A percentile compares a stretch with the other conserved stretches of the same genome.
phyloP scores from a whole-genome alignment of 2,888 invertebrate genomes.

The Diarsia mendica region DNA sequence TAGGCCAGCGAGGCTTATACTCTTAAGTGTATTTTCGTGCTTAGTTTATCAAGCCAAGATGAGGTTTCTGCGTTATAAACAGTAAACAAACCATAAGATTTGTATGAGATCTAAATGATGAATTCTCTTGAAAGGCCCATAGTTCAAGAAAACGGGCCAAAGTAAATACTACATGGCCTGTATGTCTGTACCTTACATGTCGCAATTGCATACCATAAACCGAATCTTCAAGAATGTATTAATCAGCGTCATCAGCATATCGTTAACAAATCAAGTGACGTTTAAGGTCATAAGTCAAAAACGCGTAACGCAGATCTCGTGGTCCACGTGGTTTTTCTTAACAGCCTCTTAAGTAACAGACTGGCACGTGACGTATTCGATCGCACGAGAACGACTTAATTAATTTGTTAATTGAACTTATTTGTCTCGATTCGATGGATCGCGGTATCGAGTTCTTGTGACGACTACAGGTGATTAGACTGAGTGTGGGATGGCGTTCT shows the following conservation, averaged over 20 bases:
- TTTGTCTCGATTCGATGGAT: constrained; percentile 41
- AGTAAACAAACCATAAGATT: neutral
- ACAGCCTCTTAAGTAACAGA: constrained; percentile 16
- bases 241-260: neutral
- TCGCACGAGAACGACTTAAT: constrained; percentile 55
- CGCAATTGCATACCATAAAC: neutral
- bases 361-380: constrained; percentile 50
- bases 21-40: no score
- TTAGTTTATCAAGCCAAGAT: constrained; percentile 1
- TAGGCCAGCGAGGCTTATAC: no score
- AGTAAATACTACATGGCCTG: neutral
- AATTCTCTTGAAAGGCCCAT: no score
- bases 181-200: neutral
- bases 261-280: constrained; percentile 28
- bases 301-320: constrained; percentile 19
- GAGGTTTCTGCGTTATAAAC: neutral
- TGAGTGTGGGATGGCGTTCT: constrained; percentile 14
- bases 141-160: neutral
- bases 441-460: constrained; percentile 5
- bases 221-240: neutral
- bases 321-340: constrained; percentile 45
- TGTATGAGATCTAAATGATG: neutral
- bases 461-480: constrained; percentile 18
- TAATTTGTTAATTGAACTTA: constrained; percentile 64
- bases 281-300: constrained; percentile 31